These are phyloP conservation scores for Vanessa tameamea DNA, from an alignment of 1,140 invertebrate genomes.

Conservation along the genomic window DNA sequence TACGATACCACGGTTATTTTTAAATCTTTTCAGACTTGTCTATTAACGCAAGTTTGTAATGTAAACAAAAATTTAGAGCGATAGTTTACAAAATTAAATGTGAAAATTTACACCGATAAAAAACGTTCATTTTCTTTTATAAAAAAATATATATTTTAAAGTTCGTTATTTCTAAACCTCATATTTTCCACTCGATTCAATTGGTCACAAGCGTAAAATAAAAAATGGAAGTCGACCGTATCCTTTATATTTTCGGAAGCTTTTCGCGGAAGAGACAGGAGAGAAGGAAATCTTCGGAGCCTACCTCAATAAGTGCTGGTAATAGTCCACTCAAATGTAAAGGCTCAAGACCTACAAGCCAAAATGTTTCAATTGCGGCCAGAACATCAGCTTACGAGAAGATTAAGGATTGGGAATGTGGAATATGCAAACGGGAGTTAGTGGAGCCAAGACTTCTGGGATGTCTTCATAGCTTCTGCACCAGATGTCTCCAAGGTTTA, in stretches of 20 bases:
- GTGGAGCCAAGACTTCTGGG: constrained; percentile 81
- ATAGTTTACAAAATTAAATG: not conserved
- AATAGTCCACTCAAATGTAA: constrained; percentile 66
- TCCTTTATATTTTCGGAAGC: constrained; percentile 83
- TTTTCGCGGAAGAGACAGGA: constrained; percentile 80
- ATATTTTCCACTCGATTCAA: not conserved
- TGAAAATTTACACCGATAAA: not conserved
- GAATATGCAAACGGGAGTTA: constrained; percentile 74
- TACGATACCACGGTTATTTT: constrained; percentile 56
- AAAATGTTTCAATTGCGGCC: constrained; percentile 53
- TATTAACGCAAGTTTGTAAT: not conserved
- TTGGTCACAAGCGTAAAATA: constrained; percentile 3
- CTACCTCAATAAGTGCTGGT: constrained; percentile 69
- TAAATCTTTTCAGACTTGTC: constrained; percentile 31
- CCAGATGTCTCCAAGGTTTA: constrained; percentile 77
- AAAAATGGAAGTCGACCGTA: constrained; percentile 82
- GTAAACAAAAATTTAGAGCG: constrained; percentile 10
- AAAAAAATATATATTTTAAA: too few species aligned
- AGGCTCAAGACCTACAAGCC: constrained; percentile 50
- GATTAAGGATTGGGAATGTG: constrained; percentile 75
- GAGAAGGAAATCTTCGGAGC: constrained; percentile 74
- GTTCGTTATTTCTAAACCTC: not conserved
- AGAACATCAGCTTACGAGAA: constrained; percentile 63
- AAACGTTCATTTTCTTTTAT: not conserved
- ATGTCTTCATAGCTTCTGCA: constrained; percentile 83